These are phyloP conservation scores for Mastigias papua DNA, from an alignment of 30 jellyfish, hydroid and myxozoan genomes.

Conservation along the genomic window DNA sequence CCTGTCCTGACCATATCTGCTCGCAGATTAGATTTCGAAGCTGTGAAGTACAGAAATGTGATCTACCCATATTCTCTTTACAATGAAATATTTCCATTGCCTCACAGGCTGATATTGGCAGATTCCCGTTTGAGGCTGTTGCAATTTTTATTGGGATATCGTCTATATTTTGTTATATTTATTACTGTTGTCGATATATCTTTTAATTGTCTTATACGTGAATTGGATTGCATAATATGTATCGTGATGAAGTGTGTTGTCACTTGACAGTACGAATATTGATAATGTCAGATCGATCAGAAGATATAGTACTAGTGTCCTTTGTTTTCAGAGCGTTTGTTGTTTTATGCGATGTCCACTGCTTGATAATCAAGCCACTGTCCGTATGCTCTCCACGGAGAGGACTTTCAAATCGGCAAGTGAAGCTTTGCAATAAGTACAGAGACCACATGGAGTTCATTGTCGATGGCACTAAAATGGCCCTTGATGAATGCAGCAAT, in stretches of 20 bases:
- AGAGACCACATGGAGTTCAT: constrained; percentile 88
- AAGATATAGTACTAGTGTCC: not conserved
- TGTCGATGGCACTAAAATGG: constrained; percentile 91
- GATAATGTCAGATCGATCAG: too few species aligned
- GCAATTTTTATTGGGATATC: not conserved
- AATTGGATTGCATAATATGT: too few species aligned
- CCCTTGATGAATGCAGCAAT: constrained; percentile 82
- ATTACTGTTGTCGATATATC: too few species aligned
- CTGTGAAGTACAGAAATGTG: not conserved
- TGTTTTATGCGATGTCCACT: constrained; percentile 1
- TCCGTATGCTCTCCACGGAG: constrained; percentile 88
- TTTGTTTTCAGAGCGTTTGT: constrained; percentile 18
- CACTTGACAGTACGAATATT: too few species aligned
- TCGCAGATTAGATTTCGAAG: not conserved
- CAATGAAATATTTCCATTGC: not conserved
- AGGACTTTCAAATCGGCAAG: constrained; percentile 86
- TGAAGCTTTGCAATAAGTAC: constrained; percentile 78
- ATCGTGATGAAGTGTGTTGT: too few species aligned
- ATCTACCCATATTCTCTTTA: not conserved
- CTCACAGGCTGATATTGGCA: not conserved
- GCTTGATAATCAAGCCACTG: constrained; percentile 73
- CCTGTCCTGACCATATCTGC: not conserved
- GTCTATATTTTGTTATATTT: not conserved
- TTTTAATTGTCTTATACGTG: too few species aligned
- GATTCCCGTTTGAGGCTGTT: not conserved